Evolutionary conservation across 1,140 invertebrate genomes (phyloP).

Genomic region (Anagrus nilaparvatae): DNA sequence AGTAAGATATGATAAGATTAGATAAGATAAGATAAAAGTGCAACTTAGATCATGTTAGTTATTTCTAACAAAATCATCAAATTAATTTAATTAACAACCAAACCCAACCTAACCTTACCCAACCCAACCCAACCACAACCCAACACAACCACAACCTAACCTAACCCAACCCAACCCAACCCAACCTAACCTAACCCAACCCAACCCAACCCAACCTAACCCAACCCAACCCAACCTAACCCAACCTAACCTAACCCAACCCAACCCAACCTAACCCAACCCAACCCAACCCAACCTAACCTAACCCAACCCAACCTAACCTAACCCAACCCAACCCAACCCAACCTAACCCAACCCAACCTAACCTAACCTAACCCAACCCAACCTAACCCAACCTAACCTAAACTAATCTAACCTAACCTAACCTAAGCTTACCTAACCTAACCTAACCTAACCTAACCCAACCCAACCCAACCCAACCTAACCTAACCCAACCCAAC

Average conservation of each 20-base stretch:
- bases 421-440: slow-evolving; percentile 27
- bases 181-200: slow-evolving; percentile 22
- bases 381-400: slow-evolving; percentile 29
- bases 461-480: slow-evolving; percentile 27
- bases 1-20: no score
- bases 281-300: not conserved
- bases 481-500: slow-evolving; percentile 28
- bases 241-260: slow-evolving; percentile 11
- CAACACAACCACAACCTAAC: no score
- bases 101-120: no score
- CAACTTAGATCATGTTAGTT: no score
- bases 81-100: no score
- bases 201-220: slow-evolving; percentile 24
- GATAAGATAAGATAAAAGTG: no score
- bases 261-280: slow-evolving; percentile 15
- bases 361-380: slow-evolving; percentile 27
- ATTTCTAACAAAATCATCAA: no score
- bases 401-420: no score
- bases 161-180: no score
- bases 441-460: slow-evolving; percentile 28
- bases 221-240: slow-evolving; percentile 24
- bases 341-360: slow-evolving; percentile 22
- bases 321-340: slow-evolving; percentile 23
- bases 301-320: slow-evolving; percentile 23
- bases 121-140: no score